phyloP scores from a whole-genome alignment of 2,888 invertebrate genomes.

The Agonopterix heracliana region DNA sequence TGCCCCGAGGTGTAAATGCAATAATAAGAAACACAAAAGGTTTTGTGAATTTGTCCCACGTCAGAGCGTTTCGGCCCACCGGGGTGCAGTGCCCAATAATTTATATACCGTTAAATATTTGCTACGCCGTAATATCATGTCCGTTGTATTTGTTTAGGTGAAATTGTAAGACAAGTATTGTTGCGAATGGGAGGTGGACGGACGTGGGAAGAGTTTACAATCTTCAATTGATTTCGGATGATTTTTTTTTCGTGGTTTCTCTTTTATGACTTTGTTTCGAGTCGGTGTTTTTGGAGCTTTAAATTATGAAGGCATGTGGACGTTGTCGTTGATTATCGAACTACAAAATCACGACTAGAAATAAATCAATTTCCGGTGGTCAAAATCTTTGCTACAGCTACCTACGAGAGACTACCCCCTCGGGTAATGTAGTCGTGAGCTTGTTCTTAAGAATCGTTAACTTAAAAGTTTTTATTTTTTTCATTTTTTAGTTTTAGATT shows the following conservation, averaged over 20 bases:
- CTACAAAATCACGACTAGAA: no score
- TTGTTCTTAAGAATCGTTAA: no score
- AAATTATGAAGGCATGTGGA: no score
- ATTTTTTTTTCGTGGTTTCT: constrained; percentile 37
- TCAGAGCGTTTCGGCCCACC: constrained; percentile 30
- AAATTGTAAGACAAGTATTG: constrained; percentile 42
- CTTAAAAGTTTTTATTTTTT: no score
- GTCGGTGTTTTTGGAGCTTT: constrained; percentile 16
- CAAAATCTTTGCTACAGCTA: no score
- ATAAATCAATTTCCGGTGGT: no score
- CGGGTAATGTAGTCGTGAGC: no score
- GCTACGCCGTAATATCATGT: constrained; percentile 41
- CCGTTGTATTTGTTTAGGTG: constrained; percentile 55
- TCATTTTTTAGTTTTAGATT: no score
- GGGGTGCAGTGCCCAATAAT: constrained; percentile 35
- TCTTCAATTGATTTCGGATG: constrained; percentile 45
- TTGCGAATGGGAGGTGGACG: constrained; percentile 47
- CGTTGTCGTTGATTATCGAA: no score
- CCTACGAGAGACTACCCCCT: no score
- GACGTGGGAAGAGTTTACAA: constrained; percentile 28
- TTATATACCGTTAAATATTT: constrained; percentile 57
- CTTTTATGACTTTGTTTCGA: constrained; percentile 37
- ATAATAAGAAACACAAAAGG: constrained; percentile 51
- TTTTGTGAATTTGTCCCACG: constrained; percentile 21
- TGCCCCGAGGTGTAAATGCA: constrained; percentile 57